Evolutionary conservation across 2,113 vertebrate species (phyloP), one percentile per base, ranked within the genome.

Genomic region (Percina caprodes): DNA sequence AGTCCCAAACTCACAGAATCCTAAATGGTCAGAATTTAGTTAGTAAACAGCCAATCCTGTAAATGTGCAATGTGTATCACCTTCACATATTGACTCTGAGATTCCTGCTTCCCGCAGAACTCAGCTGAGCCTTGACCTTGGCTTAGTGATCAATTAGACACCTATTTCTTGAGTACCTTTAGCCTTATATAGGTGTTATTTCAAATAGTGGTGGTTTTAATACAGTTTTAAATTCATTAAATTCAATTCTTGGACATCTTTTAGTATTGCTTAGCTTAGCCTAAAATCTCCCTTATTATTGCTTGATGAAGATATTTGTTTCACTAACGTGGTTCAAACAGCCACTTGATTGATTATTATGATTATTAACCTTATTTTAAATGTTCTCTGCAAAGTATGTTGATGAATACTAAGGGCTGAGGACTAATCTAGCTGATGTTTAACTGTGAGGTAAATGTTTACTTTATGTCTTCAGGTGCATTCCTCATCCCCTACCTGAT

Each of bases 401-500:
- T 19, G 7, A 19, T 45, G 30, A 26, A 77, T 11, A 24, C 24
- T n/a, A 11, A 42, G 39, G 39, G 10, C 39, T 42, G 39, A 42
- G 39, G 2, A 26, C 2, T 15, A 15, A 35, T 42, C 14, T 33
- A 62, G 8, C 18, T 30, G 62, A 58, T 58, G 19, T 56, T 26
- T 69, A 46, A 26, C 23, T 54, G 48, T 33, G 3, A 33, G 5
- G 13, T 70, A 24, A 82, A 35, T 71, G 19, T 84, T 56, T 19
- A n/a, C 45, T 45, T 45, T 6, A 0, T 77, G n/a, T 79, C 35
- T 62, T 35, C 87, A 99, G 98, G 97, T 3, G 96, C 97, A 5
- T 99, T 99, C 94, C 95, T 99, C 83, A 95, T 98, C 67, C 98
- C 97, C 0, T 98, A 98, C 73, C 15, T 96, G 82, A 89, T 97